Evolutionary conservation across 2,797 vertebrate species (phyloP).

Genomic region (Sardinella longiceps): DNA sequence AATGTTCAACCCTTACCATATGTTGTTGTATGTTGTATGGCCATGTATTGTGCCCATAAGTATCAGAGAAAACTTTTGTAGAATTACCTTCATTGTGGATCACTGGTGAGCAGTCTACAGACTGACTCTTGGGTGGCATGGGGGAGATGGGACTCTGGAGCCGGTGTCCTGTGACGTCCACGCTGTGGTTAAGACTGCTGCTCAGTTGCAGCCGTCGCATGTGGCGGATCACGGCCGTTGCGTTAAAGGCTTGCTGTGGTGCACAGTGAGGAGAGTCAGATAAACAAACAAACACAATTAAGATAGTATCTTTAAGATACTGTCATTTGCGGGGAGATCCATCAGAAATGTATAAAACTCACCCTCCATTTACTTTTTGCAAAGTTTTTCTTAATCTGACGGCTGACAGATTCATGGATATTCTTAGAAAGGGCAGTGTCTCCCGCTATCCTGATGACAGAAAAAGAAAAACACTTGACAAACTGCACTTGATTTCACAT

Average conservation of each 20-base stretch:
- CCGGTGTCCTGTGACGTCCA: constrained; percentile 78
- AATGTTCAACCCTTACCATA: too few relatives aligned
- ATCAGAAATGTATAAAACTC: constrained; percentile 45
- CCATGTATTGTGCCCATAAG: neutral
- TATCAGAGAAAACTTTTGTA: neutral
- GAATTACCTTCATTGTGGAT: constrained; percentile 69
- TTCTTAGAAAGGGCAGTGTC: constrained; percentile 95
- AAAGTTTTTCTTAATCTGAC: constrained; percentile 96
- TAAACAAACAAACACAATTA: neutral
- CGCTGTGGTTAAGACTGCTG: constrained; percentile 78
- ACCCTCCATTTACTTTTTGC: constrained; percentile 99
- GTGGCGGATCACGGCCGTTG: constrained; percentile 94
- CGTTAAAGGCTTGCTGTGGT: constrained; percentile 95
- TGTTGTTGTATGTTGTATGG: too few relatives aligned
- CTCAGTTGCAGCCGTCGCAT: constrained; percentile 95
- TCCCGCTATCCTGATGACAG: constrained; percentile 86
- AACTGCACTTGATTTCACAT: neutral
- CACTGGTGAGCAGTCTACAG: constrained; percentile 81
- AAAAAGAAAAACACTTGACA: neutral
- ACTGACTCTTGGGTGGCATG: constrained; percentile 83
- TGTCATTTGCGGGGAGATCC: neutral
- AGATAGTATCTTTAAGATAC: too few relatives aligned
- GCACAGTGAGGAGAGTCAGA: neutral
- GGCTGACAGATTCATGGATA: constrained; percentile 93
- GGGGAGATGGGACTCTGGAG: constrained; percentile 59